These are phyloP conservation scores for Formicarius rufipectus DNA, from an alignment of 2,113 vertebrate genomes.

Conservation along the genomic window DNA sequence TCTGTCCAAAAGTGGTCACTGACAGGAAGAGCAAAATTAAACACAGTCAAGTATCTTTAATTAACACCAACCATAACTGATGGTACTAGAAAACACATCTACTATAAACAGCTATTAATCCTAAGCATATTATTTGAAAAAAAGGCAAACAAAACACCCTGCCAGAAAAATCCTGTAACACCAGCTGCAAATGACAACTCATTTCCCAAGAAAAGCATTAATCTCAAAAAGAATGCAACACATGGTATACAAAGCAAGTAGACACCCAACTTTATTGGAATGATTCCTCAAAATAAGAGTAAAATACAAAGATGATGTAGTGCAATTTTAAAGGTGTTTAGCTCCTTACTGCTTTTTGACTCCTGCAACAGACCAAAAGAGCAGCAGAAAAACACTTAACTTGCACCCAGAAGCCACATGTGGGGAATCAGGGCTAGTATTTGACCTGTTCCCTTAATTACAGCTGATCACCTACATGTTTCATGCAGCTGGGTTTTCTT, in stretches of 20 bases:
- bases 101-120: background rate
- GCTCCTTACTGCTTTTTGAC: background rate
- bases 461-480: background rate
- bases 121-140: background rate
- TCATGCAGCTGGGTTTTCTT: background rate
- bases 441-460: background rate
- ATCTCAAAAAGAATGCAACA: background rate
- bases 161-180: background rate
- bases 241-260: background rate
- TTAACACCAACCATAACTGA: background rate
- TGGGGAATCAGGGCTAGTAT: background rate
- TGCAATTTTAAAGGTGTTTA: background rate
- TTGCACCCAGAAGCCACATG: fast-evolving
- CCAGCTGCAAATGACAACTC: background rate
- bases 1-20: background rate
- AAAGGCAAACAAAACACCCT: background rate
- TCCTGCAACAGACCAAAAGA: background rate
- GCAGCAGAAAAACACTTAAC: too few species aligned
- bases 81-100: background rate
- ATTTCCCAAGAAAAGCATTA: background rate
- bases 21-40: background rate
- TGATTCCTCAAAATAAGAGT: background rate
- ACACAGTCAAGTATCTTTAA: background rate
- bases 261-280: background rate
- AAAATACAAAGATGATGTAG: background rate